These are phyloP conservation scores for Helobdella robusta DNA, from an alignment of 2,888 invertebrate species.

Conservation along the genomic window DNA sequence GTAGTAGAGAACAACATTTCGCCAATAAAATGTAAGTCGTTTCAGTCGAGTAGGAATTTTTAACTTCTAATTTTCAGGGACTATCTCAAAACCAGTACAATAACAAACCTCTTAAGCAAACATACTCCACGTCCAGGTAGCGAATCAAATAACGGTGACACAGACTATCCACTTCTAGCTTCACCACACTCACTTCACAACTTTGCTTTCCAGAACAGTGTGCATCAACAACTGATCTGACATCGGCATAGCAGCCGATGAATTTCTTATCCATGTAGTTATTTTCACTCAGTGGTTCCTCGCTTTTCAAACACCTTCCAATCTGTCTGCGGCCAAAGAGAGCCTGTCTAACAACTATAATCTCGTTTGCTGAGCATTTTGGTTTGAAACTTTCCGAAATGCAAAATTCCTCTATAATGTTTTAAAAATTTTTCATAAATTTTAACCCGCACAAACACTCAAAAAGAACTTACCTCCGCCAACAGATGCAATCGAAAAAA, in stretches of 20 bases:
- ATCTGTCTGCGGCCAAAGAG: conserved; percentile 8
- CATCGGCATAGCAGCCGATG: conserved; percentile 6
- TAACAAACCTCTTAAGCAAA: neutral
- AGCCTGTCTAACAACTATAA: neutral
- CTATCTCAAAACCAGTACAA: too few relatives aligned
- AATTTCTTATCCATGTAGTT: too few relatives aligned
- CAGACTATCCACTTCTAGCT: neutral
- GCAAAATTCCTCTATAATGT: conserved; percentile 7
- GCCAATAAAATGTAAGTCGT: too few relatives aligned
- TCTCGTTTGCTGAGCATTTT: neutral
- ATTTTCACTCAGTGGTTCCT: too few relatives aligned
- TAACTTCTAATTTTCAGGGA: too few relatives aligned
- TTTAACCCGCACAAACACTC: too few relatives aligned
- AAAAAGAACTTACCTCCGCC: too few relatives aligned
- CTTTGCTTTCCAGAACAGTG: conserved; percentile 3
- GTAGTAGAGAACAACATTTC: too few relatives aligned
- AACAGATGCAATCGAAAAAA: too few relatives aligned
- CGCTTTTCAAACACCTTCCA: conserved; percentile 7
- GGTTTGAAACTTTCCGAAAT: conserved; percentile 10
- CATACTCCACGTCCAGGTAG: neutral
- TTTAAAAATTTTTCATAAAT: too few relatives aligned
- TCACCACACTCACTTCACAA: neutral
- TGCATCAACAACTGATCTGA: neutral
- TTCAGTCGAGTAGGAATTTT: too few relatives aligned
- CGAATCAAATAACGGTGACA: neutral